These are phyloP conservation scores for Rhyacichthys aspro DNA, from an alignment of 2,797 vertebrate species.

Conservation along the genomic window DNA sequence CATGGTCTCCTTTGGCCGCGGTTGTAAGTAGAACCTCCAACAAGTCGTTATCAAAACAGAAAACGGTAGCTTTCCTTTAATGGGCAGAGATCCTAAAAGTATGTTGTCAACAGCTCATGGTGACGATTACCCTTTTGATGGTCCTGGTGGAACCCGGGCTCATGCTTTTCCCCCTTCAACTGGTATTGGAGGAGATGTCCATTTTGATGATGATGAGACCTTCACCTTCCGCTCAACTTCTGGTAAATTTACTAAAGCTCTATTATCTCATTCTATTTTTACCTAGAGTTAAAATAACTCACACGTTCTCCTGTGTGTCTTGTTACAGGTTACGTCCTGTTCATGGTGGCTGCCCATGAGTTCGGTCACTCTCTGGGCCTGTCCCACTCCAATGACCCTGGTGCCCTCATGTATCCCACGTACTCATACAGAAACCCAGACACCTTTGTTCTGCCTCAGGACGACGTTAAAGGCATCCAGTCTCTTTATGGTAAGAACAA, in stretches of 20 bases:
- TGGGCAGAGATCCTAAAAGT: too few relatives aligned
- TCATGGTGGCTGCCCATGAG: constrained; percentile 81
- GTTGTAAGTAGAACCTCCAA: constrained; percentile 76
- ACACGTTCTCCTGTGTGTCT: constrained; percentile 1
- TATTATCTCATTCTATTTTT: not conserved
- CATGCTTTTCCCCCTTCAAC: constrained; percentile 83
- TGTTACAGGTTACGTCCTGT: constrained; percentile 71
- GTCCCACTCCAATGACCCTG: constrained; percentile 69
- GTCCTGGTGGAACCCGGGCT: constrained; percentile 77
- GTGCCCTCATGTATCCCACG: constrained; percentile 74
- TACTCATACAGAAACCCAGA: constrained; percentile 70
- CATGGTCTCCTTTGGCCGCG: constrained; percentile 87
- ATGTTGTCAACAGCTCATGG: constrained; percentile 80
- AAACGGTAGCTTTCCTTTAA: too few relatives aligned
- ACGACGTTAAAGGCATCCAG: constrained; percentile 79
- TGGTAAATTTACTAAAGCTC: constrained; percentile 57
- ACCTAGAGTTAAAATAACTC: not conserved
- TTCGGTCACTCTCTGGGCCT: constrained; percentile 81
- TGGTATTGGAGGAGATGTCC: constrained; percentile 86
- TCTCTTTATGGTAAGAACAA: constrained; percentile 71
- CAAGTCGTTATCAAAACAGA: too few relatives aligned
- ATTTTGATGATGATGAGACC: constrained; percentile 89
- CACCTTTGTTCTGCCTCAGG: constrained; percentile 64
- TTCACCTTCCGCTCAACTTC: constrained; percentile 75
- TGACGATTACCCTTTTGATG: constrained; percentile 85